Percentiles rank a stretch among this genome's conserved stretches.
phyloP scores from a whole-genome alignment of 2,797 vertebrate species.

The Aphelocoma californica region DNA sequence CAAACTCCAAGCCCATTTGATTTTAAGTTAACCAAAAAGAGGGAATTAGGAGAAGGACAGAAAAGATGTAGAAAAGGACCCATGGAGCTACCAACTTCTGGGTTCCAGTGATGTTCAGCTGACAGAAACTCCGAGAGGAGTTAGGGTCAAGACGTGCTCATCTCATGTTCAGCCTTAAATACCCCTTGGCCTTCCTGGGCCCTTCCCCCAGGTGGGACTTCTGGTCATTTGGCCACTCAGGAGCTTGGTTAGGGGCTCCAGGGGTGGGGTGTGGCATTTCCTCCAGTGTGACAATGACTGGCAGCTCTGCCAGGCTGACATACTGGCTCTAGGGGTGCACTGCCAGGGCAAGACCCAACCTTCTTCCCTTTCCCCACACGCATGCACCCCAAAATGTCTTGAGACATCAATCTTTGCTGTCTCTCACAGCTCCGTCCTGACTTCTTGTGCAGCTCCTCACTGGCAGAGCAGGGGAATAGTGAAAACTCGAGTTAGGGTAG shows the following conservation, averaged over 20 bases:
- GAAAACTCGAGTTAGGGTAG: background rate
- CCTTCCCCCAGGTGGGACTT: background rate
- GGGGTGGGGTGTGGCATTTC: background rate
- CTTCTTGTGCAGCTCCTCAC: background rate
- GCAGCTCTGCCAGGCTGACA: background rate
- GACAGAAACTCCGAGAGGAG: background rate
- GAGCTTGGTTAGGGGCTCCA: background rate
- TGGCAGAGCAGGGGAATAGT: background rate
- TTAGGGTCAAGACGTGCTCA: background rate
- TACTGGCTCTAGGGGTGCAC: background rate
- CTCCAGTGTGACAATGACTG: background rate
- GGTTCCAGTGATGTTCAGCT: background rate
- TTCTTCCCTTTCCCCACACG: background rate
- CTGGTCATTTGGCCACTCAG: background rate
- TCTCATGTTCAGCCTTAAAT: background rate
- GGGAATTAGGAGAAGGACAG: background rate
- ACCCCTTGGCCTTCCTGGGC: background rate
- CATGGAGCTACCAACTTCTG: no score
- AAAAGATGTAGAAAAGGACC: accelerated
- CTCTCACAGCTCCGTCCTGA: background rate
- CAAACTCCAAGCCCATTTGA: background rate
- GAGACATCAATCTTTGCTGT: background rate
- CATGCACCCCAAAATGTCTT: background rate
- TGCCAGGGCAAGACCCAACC: background rate
- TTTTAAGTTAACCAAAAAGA: background rate